These are phyloP conservation scores for Drosophila subquinaria DNA, from an alignment of 2,888 invertebrate species.

Conservation along the genomic window DNA sequence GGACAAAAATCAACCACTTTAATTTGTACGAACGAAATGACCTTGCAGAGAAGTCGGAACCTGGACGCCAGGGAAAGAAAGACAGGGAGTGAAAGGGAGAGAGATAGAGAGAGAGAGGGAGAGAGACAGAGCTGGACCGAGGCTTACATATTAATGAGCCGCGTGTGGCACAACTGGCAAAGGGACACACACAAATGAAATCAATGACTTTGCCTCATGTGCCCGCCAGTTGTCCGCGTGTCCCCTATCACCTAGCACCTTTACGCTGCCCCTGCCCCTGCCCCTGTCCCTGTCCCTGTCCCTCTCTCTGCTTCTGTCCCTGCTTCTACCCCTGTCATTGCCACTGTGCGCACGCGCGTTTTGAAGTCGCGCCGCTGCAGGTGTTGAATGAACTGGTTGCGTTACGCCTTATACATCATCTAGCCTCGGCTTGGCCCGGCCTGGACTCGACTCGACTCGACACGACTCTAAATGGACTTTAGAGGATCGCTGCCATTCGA, in stretches of 20 bases:
- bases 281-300: background rate
- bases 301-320: background rate
- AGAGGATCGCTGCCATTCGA: conserved; percentile 6
- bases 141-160: conserved; percentile 70
- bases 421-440: conserved; percentile 7
- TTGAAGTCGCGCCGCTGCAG: conserved; percentile 67
- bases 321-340: conserved; percentile 10
- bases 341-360: conserved; percentile 65
- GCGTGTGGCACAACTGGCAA: conserved; percentile 54
- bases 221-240: conserved; percentile 48
- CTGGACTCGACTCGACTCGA: conserved; percentile 1
- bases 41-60: conserved; percentile 53
- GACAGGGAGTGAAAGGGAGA: background rate
- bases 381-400: conserved; percentile 78
- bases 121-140: conserved; percentile 17
- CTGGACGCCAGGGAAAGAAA: background rate
- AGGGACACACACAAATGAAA: conserved; percentile 52
- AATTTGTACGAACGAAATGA: conserved; percentile 59
- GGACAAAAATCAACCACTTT: conserved; percentile 52
- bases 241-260: conserved; percentile 60
- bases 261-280: conserved; percentile 16
- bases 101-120: background rate
- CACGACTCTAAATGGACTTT: conserved; percentile 34
- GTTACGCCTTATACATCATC: conserved; percentile 68
- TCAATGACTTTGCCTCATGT: conserved; percentile 62